These are phyloP conservation scores for Epizoanthus stellaris DNA, from an alignment of 92 coral and sea anemone species.

Conservation along the genomic window DNA sequence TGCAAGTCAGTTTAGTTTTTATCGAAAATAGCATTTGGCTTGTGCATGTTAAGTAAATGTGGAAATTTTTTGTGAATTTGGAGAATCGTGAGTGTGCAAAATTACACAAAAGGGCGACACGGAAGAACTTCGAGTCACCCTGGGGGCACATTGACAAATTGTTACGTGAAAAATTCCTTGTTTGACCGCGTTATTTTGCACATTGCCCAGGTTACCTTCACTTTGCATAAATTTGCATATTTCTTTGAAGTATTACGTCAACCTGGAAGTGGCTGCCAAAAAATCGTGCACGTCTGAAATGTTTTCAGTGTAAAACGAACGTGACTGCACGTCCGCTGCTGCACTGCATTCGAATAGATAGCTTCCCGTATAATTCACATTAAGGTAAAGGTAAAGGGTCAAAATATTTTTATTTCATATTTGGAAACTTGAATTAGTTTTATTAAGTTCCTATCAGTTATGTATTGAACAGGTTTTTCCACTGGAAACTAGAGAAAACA, in stretches of 20 bases:
- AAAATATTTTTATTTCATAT: too few species aligned
- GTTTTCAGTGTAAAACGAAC: neutral
- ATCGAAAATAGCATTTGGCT: conserved; percentile 10
- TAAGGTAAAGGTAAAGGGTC: too few species aligned
- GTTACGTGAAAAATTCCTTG: conserved; percentile 77
- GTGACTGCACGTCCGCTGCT: neutral
- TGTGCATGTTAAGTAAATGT: neutral
- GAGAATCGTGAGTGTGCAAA: neutral
- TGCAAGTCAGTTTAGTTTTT: neutral
- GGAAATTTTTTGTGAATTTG: conserved; percentile 1
- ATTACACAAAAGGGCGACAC: neutral
- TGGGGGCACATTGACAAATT: neutral
- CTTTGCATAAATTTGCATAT: conserved; percentile 66
- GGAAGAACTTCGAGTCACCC: neutral
- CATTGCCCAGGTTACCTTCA: conserved; percentile 68
- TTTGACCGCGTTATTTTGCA: conserved; percentile 47
- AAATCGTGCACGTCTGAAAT: neutral
- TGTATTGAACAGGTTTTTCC: too few species aligned
- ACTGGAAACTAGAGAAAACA: too few species aligned
- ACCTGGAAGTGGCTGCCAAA: neutral
- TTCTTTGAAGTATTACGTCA: conserved; percentile 15
- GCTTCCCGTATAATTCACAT: neutral
- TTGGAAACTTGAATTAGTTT: too few species aligned
- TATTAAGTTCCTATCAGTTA: too few species aligned
- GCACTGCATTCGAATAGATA: neutral